These are phyloP conservation scores for Arvicanthis niloticus DNA, from an alignment of 2,113 vertebrate genomes.

Conservation along the genomic window DNA sequence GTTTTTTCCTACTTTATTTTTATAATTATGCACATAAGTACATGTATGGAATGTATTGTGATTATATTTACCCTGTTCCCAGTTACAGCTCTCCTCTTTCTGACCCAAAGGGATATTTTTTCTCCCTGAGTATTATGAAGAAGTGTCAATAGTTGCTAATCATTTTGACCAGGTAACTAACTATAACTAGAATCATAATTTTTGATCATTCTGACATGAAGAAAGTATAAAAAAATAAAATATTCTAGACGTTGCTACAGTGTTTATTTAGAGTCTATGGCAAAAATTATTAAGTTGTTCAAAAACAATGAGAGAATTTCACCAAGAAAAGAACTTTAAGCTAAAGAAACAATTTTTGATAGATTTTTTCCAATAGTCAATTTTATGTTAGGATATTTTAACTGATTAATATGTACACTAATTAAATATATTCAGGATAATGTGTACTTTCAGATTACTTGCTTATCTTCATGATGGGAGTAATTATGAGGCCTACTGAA, in stretches of 20 bases:
- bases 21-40: neutral
- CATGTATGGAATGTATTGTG: neutral
- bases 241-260: neutral
- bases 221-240: neutral
- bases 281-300: slow-evolving; percentile 26
- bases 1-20: neutral
- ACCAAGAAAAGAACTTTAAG: neutral
- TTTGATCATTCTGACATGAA: slow-evolving; percentile 10
- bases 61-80: neutral
- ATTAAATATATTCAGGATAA: neutral
- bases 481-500: neutral
- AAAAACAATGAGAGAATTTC: slow-evolving; percentile 45
- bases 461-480: neutral
- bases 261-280: neutral
- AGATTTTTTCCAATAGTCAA: neutral
- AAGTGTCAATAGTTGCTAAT: neutral
- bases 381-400: slow-evolving; percentile 22
- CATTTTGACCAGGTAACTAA: slow-evolving; percentile 8
- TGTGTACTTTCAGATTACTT: neutral
- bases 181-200: slow-evolving; percentile 37
- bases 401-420: neutral
- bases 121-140: neutral
- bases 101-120: neutral
- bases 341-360: neutral
- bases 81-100: too few species aligned